Evolutionary conservation across 2,888 invertebrate species (phyloP).

Genomic region (Drosophila incognita): DNA sequence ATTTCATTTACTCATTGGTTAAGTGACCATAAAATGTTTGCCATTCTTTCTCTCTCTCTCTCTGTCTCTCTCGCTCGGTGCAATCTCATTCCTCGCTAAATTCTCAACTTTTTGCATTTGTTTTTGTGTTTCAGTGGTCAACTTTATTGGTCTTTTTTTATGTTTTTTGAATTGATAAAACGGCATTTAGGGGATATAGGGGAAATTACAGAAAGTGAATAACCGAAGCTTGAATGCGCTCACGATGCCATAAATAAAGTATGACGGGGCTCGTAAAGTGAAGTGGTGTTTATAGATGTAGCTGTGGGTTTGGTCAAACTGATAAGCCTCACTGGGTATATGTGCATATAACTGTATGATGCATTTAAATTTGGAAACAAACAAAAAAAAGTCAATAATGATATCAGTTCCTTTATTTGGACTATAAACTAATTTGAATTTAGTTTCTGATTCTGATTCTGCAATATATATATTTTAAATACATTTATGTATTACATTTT

Average conservation of each 20-base stretch:
- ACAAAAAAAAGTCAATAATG: background rate
- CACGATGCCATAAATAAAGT: constrained; percentile 7
- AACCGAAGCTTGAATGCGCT: constrained; percentile 34
- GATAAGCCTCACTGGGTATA: background rate
- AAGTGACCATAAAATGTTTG: constrained; percentile 68
- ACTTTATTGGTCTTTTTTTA: constrained; percentile 47
- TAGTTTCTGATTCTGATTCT: accelerated
- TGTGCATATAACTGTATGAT: background rate
- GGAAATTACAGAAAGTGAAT: constrained; percentile 2
- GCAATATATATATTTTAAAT: background rate
- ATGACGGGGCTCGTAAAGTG: background rate
- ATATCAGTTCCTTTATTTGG: background rate
- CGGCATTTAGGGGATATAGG: constrained; percentile 5
- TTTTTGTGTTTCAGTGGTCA: constrained; percentile 42
- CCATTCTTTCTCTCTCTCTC: constrained; percentile 10
- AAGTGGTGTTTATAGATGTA: background rate
- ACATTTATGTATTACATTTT: background rate
- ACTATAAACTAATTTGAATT: background rate
- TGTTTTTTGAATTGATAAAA: constrained; percentile 59
- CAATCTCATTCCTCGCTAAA: background rate
- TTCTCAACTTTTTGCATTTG: constrained; percentile 24
- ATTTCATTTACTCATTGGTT: constrained; percentile 60
- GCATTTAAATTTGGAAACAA: background rate
- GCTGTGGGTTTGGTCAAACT: background rate
- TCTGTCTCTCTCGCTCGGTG: background rate